Conservation (phyloP, 2,888 invertebrate species). For the Lissonota sp. region DNA sequence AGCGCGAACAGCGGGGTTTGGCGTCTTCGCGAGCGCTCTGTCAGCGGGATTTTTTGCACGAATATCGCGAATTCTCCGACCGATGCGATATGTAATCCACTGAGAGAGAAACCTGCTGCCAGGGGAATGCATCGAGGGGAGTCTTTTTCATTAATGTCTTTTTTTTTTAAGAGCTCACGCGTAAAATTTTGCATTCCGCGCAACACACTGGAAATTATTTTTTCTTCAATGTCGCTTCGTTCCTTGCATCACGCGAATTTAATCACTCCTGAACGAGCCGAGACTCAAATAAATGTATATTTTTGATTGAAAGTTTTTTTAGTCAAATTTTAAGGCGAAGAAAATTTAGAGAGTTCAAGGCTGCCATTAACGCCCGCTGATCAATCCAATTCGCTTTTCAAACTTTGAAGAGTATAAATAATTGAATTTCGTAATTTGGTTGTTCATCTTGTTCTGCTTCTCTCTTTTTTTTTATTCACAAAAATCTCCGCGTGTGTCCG, state of each 20-base stretch:
- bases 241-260: conserved; percentile 62
- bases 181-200: conserved; percentile 24
- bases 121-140: conserved; percentile 24
- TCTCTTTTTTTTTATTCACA: conserved; percentile 32
- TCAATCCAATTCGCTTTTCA: too few relatives aligned
- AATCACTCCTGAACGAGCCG: conserved; percentile 60
- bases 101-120: conserved; percentile 24
- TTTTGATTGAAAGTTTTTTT: background rate
- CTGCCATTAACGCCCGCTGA: too few relatives aligned
- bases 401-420: too few relatives aligned
- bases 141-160: conserved; percentile 19
- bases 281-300: conserved; percentile 1
- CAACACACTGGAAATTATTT: conserved; percentile 20
- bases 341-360: too few relatives aligned
- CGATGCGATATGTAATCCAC: conserved; percentile 59
- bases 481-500: conserved; percentile 18
- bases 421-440: conserved; percentile 34
- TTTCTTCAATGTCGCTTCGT: conserved; percentile 40
- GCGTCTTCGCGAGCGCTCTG: background rate
- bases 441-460: conserved; percentile 29
- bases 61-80: conserved; percentile 32
- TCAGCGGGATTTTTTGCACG: conserved; percentile 16
- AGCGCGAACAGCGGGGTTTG: background rate
- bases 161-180: background rate
- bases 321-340: background rate